Base-by-base conservation (phyloP, 1,140 invertebrate genomes). In the Cardiocondyla obscurior region DNA sequence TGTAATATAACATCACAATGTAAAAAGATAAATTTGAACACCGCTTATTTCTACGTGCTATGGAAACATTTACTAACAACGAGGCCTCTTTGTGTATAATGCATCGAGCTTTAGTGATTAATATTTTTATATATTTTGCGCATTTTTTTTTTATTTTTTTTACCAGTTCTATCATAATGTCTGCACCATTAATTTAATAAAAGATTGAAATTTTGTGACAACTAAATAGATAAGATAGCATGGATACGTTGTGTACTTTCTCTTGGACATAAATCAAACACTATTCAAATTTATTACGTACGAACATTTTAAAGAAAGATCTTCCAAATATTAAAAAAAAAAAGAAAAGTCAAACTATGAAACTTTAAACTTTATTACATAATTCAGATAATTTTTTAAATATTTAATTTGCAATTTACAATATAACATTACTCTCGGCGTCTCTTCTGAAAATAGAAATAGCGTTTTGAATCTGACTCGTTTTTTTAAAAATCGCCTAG, bases 21-120 rank as follows among this genome's bases (percentile, higher is more conserved):
- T 55, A 85, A 73, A 88, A 49, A 60, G 8, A 57, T 39, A 42
- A 81, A 65, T 60, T 70, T 64, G 44, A 72, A 53, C 51, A 81
- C 30, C 55, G 74, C 22, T 85, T 73, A 76, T 60, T 8, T 53
- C 42, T 72, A 67, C 82, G 58, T 58, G 79, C 73, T 51, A 53
- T 83, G 46, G 44, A 81, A 81, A 79, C 46, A 30, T 84, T 69
- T 86, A 89, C 84, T 89, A 89, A 89, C 83, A 79, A 87, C 39
- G 25, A 76, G 49, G 69, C 73, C 73, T 84, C 49, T 74, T 51
- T 81, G 74, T 88, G 73, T 87, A 87, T 51, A 87, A 22, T 84
- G 65, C 77, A 88, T 88, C 77, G 74, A 82, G 86, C 86, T 87
- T 85, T 79, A 62, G 85, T 87, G 60, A 87, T 85, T 88, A 88